phyloP scores from a whole-genome alignment of 2,888 invertebrate species.

The Lithophane socia region DNA sequence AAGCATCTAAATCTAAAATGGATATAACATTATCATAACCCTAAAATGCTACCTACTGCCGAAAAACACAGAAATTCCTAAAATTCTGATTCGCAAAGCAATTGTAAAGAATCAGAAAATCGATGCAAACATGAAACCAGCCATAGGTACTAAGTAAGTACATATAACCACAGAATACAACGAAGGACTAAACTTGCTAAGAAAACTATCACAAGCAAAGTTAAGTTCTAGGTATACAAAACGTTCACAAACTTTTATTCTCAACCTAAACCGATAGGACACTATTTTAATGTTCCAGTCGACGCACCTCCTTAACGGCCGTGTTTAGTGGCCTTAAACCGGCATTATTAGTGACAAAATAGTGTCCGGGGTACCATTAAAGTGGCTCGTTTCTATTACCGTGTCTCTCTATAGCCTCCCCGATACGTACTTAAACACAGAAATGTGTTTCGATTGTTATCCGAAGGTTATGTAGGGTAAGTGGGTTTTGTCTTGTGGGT shows the following conservation, averaged over 20 bases:
- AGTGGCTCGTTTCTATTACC: constrained; percentile 71
- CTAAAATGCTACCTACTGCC: background rate
- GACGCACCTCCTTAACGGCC: constrained; percentile 61
- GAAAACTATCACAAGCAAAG: background rate
- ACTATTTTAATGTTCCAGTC: constrained; percentile 57
- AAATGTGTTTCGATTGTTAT: constrained; percentile 64
- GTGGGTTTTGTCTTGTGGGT: constrained; percentile 41
- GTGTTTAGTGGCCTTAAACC: constrained; percentile 73
- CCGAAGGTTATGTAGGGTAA: constrained; percentile 49
- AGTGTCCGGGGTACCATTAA: constrained; percentile 71
- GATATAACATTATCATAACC: background rate
- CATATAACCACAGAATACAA: background rate
- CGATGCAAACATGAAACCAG: background rate
- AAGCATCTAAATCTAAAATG: background rate
- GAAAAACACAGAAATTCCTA: background rate
- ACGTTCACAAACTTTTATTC: background rate
- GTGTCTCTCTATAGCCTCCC: constrained; percentile 54
- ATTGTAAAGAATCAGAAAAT: background rate
- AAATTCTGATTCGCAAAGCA: background rate
- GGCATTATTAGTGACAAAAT: constrained; percentile 73
- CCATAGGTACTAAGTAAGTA: background rate
- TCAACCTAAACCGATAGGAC: constrained; percentile 39
- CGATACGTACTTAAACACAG: constrained; percentile 62
- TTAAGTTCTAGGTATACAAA: background rate
- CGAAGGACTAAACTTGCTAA: background rate